These are phyloP conservation scores for Tenthredo scrophulariae DNA, from an alignment of 2,888 invertebrate genomes.

Conservation along the genomic window DNA sequence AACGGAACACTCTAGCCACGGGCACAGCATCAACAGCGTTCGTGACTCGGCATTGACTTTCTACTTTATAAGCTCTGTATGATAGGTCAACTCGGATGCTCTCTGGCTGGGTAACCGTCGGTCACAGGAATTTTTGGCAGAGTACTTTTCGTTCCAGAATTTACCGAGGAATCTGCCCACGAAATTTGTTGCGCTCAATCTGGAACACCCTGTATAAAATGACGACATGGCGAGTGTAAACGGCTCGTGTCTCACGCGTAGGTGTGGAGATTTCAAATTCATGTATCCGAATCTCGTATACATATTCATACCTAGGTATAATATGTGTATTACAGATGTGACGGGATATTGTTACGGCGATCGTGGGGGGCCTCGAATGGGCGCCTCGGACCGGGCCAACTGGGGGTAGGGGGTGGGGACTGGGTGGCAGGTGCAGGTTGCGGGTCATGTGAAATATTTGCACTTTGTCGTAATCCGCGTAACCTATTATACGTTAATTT, in stretches of 20 bases:
- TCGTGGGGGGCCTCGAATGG: slow-evolving; percentile 9
- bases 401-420: slow-evolving; percentile 55
- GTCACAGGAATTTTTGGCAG: too few relatives aligned
- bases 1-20: too few relatives aligned
- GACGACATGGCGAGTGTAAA: background rate
- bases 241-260: background rate
- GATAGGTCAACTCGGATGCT: too few relatives aligned
- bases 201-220: too few relatives aligned
- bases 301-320: background rate
- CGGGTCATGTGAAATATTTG: slow-evolving; percentile 76
- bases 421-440: slow-evolving; percentile 71
- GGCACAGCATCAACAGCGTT: too few relatives aligned
- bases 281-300: background rate
- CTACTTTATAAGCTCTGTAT: too few relatives aligned
- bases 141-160: too few relatives aligned
- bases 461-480: slow-evolving; percentile 76
- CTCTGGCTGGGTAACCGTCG: too few relatives aligned
- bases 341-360: background rate
- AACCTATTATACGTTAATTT: slow-evolving; percentile 70
- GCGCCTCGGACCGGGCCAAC: background rate
- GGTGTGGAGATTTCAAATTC: background rate
- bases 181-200: too few relatives aligned
- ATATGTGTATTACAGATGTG: background rate
- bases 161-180: too few relatives aligned
- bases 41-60: too few relatives aligned